Base-by-base conservation (phyloP, 2,888 invertebrate species). In the Eristalis arbustorum region DNA sequence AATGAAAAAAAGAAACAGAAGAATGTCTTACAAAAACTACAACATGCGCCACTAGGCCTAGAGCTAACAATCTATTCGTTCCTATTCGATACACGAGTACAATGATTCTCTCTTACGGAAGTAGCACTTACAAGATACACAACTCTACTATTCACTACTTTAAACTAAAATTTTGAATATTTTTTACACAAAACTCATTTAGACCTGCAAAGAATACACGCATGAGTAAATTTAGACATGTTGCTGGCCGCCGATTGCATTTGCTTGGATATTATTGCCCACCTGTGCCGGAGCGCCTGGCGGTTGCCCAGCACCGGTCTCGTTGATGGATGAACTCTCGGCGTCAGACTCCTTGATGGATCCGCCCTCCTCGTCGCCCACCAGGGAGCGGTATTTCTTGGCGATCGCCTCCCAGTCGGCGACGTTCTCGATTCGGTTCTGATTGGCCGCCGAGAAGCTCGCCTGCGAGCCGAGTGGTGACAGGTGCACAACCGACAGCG, bases 371-470 rank as follows among this genome's bases (percentile, higher is more conserved):
- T 95, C 95, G 83, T 95, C 94, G 93, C 96, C 96, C 88, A 95
- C 94, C 11, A 98, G 93, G 0, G 96, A 96, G 23, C 97, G 94
- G 92, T 98, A 98, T 91, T 97, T 98, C 93, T 96, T 96, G 25
- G 98, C 96, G 80, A 98, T 98, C 2, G 96, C 94, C 90, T 97
- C 97, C 98, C 98, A 98, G 92, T 98, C 98, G 1, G 97, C 97
- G 8, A 98, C 97, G 90, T 96, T 97, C 91, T 98, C 98, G 89
- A 98, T 97, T 89, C 97, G 94, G 64, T 96, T 96, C 68, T 95
- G 95, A 88, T 94, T 93, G 78, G 94, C 94, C 88, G 96, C 95
- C 90, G 95, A 95, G 93, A 97, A 96, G 91, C 97, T 97, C 88
- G 97, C 93, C 91, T 97, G 97, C 0, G 97, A 97, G 34, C 97